phyloP scores from a whole-genome alignment of 1,140 invertebrate genomes.

The Hyposmocoma kahamanoa region DNA sequence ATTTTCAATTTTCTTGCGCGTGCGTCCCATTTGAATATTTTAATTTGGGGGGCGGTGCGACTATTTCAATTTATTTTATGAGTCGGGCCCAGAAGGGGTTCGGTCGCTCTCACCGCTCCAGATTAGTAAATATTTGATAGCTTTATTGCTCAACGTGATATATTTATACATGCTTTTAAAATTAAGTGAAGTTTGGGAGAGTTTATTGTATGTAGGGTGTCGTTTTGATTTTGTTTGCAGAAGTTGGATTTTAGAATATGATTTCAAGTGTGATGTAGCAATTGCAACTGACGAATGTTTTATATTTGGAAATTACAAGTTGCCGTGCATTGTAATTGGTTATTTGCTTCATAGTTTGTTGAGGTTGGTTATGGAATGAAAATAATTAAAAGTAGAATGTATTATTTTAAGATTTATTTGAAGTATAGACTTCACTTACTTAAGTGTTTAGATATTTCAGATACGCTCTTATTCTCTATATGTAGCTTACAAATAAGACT shows the following conservation, averaged over 20 bases:
- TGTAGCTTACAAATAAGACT: too few species aligned
- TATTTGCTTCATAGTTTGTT: too few species aligned
- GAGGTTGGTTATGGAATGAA: too few species aligned
- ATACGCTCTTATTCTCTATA: too few species aligned
- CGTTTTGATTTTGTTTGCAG: background rate
- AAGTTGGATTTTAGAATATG: conserved; percentile 10
- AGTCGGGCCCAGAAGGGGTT: conserved; percentile 61
- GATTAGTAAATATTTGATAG: conserved; percentile 73
- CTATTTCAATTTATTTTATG: conserved; percentile 74
- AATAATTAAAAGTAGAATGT: too few species aligned
- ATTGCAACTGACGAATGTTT: too few species aligned
- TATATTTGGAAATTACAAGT: too few species aligned
- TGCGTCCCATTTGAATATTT: conserved; percentile 74
- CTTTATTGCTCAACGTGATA: conserved; percentile 65
- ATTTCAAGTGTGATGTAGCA: too few species aligned
- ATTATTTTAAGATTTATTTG: too few species aligned
- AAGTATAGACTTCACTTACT: too few species aligned
- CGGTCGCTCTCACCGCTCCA: conserved; percentile 57
- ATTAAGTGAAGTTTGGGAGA: conserved; percentile 24
- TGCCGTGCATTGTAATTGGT: too few species aligned
- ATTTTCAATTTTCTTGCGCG: conserved; percentile 74
- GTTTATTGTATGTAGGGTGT: conserved; percentile 5
- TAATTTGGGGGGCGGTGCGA: conserved; percentile 71
- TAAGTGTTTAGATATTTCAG: too few species aligned
- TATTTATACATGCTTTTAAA: conserved; percentile 53